Conservation (phyloP, 1,140 invertebrate species). For the Conus ventricosus region DNA sequence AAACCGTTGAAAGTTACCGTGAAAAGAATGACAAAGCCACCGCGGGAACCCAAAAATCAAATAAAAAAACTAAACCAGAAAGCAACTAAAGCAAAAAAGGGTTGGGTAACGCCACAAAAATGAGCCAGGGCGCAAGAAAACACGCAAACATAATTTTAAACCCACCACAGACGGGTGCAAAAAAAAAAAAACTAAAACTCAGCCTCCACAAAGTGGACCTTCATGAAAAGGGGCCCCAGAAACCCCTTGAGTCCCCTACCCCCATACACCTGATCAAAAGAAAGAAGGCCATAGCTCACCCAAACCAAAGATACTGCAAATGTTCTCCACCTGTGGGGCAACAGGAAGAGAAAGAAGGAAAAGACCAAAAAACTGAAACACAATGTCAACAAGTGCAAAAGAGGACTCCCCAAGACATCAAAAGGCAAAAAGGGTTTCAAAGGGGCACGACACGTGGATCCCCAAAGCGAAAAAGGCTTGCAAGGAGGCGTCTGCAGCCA, state of each 20-base stretch:
- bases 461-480: neutral
- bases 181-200: neutral
- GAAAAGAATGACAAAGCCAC: too few species aligned
- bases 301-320: neutral
- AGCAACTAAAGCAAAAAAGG: neutral
- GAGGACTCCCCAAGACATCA: neutral
- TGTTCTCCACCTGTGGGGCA: neutral
- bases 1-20: neutral
- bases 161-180: neutral
- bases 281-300: neutral
- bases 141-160: neutral
- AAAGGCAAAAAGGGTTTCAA: neutral
- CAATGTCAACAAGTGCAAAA: neutral
- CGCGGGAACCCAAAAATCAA: too few species aligned
- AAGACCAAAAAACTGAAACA: neutral
- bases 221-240: too few species aligned
- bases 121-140: neutral
- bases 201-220: too few species aligned
- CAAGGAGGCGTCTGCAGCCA: neutral
- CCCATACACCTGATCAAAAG: too few species aligned
- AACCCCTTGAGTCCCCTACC: too few species aligned
- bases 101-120: neutral
- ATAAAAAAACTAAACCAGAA: too few species aligned
- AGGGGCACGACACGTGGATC: neutral
- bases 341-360: conserved; percentile 3